Evolutionary conservation across 2,888 invertebrate genomes (phyloP), one percentile per base, ranked within the genome.

Genomic region (Sphecodes monilicornis): DNA sequence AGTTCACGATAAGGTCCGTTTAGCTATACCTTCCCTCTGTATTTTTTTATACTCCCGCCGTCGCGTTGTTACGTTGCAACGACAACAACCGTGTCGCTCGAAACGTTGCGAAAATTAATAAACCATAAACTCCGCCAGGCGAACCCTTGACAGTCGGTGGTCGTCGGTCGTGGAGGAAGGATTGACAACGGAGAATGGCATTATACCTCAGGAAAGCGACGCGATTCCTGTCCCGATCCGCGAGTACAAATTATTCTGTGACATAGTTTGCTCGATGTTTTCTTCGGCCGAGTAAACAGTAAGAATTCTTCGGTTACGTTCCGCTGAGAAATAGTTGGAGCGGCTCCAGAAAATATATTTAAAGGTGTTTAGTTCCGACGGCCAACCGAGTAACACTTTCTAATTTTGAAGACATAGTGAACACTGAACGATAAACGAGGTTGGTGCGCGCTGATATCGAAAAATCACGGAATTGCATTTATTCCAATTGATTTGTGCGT

Each of bases 41-140:
- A 3, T 36, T 57, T 29, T 60, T 46, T 39, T 39, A 16, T n/a
- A 18, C n/a, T n/a, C 5, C 66, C 16, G 60, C 16, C 13, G n/a
- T n/a, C 11, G 1, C 3, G 16, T 1, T 79, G 57, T 29, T 41
- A 5, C 4, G n/a, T 50, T 1, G 32, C 26, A 74, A 50, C 16
- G 13, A 18, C 29, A 22, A 18, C 16, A 11, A 22, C 32, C 16
- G 10, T 3, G 32, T 18, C 64, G 32, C 18, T 64, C 32, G 32
- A 64, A 32, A 64, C 32, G 18, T 46, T 2, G 29, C 32, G 22
- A 54, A 39, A 76, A 76, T 76, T n/a, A 83, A 83, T 82, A 77
- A 81, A 82, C 29, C 32, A 82, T 82, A 50, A 82, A 76, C 72
- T 13, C 22, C 6, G 22, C 54, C 6, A 32, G 29, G 32, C 11